A percentile compares a stretch with the other conserved stretches of the same genome.
Evolutionary conservation across 2,113 vertebrate species (phyloP).

Genomic region (Reinhardtius hippoglossoides): DNA sequence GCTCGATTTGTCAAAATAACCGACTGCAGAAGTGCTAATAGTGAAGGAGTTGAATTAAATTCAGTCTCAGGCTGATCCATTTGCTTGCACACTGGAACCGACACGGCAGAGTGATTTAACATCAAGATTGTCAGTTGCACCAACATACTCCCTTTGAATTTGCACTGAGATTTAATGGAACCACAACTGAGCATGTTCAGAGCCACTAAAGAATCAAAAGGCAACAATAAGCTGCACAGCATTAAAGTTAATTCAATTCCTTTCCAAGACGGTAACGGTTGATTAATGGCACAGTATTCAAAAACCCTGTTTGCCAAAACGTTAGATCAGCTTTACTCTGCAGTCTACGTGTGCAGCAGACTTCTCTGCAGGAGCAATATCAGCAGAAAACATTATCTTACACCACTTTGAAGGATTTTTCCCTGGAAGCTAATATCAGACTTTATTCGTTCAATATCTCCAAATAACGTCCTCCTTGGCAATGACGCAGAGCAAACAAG

Average conservation of each 20-base stretch:
- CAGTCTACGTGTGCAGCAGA: background rate
- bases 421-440: background rate
- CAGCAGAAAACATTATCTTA: background rate
- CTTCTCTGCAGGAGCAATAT: background rate
- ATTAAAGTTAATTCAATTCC: too few species aligned
- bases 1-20: constrained; percentile 46
- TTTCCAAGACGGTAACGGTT: too few species aligned
- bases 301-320: background rate
- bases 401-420: too few species aligned
- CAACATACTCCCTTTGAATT: background rate
- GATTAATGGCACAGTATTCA: background rate
- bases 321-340: background rate
- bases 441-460: background rate
- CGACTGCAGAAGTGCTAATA: constrained; percentile 19
- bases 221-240: background rate
- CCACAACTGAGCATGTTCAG: background rate
- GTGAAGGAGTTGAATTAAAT: constrained; percentile 34
- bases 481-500: background rate
- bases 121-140: background rate
- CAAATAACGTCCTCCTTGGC: background rate
- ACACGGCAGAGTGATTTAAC: background rate
- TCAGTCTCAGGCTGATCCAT: constrained; percentile 5
- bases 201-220: background rate
- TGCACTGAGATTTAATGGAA: background rate
- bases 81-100: constrained; percentile 6